These are phyloP conservation scores for Botia kubotai DNA, from an alignment of 2,797 vertebrate genomes.

Conservation along the genomic window DNA sequence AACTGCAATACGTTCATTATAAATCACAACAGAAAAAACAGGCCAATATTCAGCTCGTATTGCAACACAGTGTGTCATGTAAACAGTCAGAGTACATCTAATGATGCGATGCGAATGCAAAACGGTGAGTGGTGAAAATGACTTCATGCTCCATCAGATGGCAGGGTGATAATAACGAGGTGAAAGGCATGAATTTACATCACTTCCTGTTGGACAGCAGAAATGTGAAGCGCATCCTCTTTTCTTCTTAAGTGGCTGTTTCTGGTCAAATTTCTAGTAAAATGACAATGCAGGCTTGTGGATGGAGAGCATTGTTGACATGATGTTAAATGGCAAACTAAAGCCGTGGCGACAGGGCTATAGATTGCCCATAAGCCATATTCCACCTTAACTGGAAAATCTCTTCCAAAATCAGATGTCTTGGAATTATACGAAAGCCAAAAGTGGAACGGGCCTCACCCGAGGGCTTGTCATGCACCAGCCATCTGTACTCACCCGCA, in stretches of 20 bases:
- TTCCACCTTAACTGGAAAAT: constrained; percentile 39
- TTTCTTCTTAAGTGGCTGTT: not conserved
- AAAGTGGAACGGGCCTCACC: constrained; percentile 53
- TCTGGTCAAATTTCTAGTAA: not conserved
- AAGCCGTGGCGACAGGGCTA: constrained; percentile 4
- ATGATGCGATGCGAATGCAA: constrained; percentile 22
- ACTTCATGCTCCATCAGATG: not conserved
- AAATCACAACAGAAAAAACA: constrained; percentile 66
- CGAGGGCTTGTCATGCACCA: constrained; percentile 43
- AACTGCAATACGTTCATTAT: constrained; percentile 63
- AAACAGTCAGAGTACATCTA: constrained; percentile 11
- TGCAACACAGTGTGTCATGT: constrained; percentile 17
- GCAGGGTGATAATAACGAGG: constrained; percentile 3
- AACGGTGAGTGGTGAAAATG: not conserved
- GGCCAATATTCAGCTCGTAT: constrained; percentile 43
- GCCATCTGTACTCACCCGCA: constrained; percentile 59
- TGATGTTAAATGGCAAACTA: not conserved
- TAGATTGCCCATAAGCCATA: constrained; percentile 25
- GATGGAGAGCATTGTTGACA: not conserved
- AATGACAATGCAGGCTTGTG: not conserved
- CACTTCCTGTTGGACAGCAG: not conserved
- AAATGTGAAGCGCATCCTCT: constrained; percentile 1
- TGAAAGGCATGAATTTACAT: not conserved
- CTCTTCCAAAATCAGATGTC: constrained; percentile 35
- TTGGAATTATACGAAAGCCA: constrained; percentile 41